Evolutionary conservation across 2,888 invertebrate genomes (phyloP).

Genomic region (Trisateles emortualis): DNA sequence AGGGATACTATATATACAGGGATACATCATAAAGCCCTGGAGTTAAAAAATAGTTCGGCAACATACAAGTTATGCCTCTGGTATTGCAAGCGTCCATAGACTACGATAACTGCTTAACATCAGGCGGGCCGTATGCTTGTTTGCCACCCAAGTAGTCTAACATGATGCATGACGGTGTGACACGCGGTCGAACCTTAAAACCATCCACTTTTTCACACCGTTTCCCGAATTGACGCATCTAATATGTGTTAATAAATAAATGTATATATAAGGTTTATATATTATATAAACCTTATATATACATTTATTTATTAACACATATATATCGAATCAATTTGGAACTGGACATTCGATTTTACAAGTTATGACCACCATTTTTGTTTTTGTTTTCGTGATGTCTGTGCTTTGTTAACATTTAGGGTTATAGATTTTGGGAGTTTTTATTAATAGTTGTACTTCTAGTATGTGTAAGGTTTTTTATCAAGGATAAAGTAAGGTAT

Average conservation of each 20-base stretch:
- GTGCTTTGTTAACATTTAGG: neutral
- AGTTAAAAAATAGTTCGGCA: too few species aligned
- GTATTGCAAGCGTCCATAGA: too few species aligned
- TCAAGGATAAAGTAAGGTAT: neutral
- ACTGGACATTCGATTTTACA: neutral
- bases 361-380: neutral
- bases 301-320: neutral
- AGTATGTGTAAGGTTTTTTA: neutral
- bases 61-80: too few species aligned
- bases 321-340: neutral
- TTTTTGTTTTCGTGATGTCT: neutral
- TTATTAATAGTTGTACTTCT: too few species aligned
- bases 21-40: too few species aligned
- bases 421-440: too few species aligned
- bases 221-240: slow-evolving; percentile 8
- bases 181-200: slow-evolving; percentile 11
- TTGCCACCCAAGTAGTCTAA: too few species aligned
- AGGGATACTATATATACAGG: too few species aligned
- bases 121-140: too few species aligned
- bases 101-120: too few species aligned
- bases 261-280: slow-evolving; percentile 10
- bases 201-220: slow-evolving; percentile 24
- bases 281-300: neutral
- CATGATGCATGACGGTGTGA: slow-evolving; percentile 19
- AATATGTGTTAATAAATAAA: slow-evolving; percentile 39